Conservation (phyloP, 2,797 vertebrate species). For the Falco berigora region DNA sequence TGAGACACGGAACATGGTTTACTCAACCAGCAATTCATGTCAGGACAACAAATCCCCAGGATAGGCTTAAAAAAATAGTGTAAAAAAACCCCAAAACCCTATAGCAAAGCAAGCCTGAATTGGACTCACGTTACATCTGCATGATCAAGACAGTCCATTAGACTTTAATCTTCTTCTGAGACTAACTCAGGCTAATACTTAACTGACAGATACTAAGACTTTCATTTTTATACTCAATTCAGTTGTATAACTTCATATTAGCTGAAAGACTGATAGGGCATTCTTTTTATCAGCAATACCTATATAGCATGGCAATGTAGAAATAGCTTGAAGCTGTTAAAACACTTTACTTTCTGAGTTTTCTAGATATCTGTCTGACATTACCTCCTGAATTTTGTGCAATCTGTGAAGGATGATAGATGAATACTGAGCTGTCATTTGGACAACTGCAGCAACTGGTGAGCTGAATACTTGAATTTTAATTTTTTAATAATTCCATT, state of each 20-base stretch:
- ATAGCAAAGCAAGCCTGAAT: neutral
- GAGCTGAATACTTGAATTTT: slow-evolving; percentile 32
- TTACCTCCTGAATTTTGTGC: neutral
- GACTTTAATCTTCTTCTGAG: slow-evolving; percentile 32
- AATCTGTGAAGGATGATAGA: neutral
- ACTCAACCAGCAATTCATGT: neutral
- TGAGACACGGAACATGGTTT: neutral
- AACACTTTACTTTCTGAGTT: slow-evolving; percentile 10
- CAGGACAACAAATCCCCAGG: neutral
- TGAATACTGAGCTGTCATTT: slow-evolving; percentile 9
- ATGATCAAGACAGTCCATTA: slow-evolving; percentile 21
- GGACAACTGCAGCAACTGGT: neutral
- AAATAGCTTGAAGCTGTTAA: slow-evolving; percentile 32
- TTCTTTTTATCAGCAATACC: slow-evolving; percentile 30
- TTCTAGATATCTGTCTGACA: neutral
- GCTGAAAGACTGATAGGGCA: neutral
- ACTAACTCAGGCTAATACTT: slow-evolving; percentile 2
- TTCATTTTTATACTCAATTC: neutral
- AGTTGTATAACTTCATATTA: slow-evolving; percentile 12
- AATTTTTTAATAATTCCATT: slow-evolving; percentile 51
- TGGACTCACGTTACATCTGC: neutral
- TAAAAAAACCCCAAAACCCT: neutral
- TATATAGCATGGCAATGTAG: neutral
- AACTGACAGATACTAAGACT: neutral
- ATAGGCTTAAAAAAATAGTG: neutral